Conservation (phyloP, 2,888 invertebrate genomes). For the Meteorus colon region DNA sequence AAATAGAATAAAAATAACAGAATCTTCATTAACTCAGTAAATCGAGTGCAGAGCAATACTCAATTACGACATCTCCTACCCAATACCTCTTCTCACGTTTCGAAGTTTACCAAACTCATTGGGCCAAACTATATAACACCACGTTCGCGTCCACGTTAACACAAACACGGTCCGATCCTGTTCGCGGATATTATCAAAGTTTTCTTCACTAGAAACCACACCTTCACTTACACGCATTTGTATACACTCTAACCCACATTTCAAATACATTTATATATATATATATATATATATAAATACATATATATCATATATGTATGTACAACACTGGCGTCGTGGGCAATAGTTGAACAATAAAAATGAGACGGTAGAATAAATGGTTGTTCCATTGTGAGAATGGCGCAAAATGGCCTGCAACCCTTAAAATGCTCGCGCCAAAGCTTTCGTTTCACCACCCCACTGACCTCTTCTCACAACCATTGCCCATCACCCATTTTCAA, state of each 20-base stretch:
- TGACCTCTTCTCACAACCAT: conserved; percentile 14
- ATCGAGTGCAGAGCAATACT: conserved; percentile 39
- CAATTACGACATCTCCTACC: conserved; percentile 55
- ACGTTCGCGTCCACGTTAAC: background rate
- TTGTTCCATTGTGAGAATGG: conserved; percentile 59
- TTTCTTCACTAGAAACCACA: conserved; percentile 47
- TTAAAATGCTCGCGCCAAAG: conserved; percentile 16
- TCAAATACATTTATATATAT: background rate
- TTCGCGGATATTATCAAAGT: conserved; percentile 64
- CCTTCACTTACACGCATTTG: conserved; percentile 21
- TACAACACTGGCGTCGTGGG: conserved; percentile 19
- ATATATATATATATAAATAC: conserved; percentile 3
- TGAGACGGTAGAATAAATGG: conserved; percentile 62
- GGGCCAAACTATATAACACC: background rate
- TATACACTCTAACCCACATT: background rate
- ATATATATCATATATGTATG: conserved; percentile 4
- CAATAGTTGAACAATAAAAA: conserved; percentile 60
- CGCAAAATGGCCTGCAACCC: conserved; percentile 52
- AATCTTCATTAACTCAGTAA: conserved; percentile 48
- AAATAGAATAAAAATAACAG: conserved; percentile 37
- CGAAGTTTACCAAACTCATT: conserved; percentile 46
- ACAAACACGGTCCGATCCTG: background rate
- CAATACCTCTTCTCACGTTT: conserved; percentile 33
- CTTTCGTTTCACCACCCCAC: conserved; percentile 18
- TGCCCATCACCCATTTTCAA: conserved; percentile 19